A percentile compares a stretch with the other conserved stretches of the same genome.
Evolutionary conservation across 1,140 invertebrate genomes (phyloP).

Genomic region (Bombus confusus): DNA sequence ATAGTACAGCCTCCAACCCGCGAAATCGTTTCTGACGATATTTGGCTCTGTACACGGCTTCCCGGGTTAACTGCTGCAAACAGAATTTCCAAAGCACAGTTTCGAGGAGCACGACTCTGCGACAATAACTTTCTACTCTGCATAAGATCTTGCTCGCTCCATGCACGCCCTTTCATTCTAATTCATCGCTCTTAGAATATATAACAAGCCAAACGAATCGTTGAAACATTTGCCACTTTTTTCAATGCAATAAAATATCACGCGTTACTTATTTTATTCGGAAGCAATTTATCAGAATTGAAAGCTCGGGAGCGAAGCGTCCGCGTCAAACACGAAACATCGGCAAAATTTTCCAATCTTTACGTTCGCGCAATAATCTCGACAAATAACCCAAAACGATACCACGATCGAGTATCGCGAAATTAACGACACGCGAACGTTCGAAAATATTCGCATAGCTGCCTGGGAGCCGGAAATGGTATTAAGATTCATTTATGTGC

Average conservation of each 20-base stretch:
- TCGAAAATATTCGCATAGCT: not conserved
- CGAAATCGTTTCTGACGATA: constrained; percentile 66
- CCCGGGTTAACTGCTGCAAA: constrained; percentile 51
- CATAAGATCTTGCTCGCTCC: constrained; percentile 1
- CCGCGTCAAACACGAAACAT: too few species aligned
- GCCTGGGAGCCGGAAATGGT: not conserved
- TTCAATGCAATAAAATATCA: too few species aligned
- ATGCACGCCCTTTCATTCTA: not conserved
- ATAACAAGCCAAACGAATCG: too few species aligned
- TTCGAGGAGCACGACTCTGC: not conserved
- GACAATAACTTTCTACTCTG: constrained; percentile 20
- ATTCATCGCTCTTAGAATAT: not conserved
- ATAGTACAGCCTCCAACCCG: constrained; percentile 37
- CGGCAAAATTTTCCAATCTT: too few species aligned
- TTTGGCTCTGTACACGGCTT: constrained; percentile 56
- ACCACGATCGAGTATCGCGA: not conserved
- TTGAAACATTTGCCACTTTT: too few species aligned
- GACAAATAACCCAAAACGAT: not conserved
- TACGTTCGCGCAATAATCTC: too few species aligned
- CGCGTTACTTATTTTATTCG: too few species aligned
- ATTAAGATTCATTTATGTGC: constrained; percentile 45
- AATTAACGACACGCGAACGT: not conserved
- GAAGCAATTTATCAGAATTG: too few species aligned
- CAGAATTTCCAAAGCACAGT: constrained; percentile 42
- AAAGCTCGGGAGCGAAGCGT: too few species aligned